Evolutionary conservation across 2,797 vertebrate species (phyloP).

Genomic region (Trachops cirrhosus): DNA sequence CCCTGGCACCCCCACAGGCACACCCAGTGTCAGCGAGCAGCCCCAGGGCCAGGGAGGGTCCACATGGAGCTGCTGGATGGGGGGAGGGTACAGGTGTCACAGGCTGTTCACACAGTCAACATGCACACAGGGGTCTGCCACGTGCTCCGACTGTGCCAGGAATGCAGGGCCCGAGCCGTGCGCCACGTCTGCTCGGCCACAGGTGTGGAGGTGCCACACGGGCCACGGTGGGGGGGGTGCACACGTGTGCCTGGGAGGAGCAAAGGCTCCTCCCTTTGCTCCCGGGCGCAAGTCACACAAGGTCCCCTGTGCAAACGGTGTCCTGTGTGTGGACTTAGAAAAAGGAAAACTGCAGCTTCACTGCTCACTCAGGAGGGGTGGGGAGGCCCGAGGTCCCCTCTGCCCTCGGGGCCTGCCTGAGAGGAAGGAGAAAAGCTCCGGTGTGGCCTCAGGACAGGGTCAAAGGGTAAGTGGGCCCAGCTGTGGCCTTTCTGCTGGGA

Average conservation of each 20-base stretch:
- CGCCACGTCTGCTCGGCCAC: background rate
- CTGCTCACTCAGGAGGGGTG: background rate
- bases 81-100: background rate
- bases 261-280: background rate
- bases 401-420: background rate
- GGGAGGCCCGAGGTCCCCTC: background rate
- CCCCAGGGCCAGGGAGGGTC: no score
- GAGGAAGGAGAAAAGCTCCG: background rate
- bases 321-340: background rate
- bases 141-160: accelerated
- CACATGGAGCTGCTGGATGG: accelerated
- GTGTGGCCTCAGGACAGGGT: background rate
- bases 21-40: background rate
- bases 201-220: accelerated
- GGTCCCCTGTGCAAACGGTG: background rate
- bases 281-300: accelerated
- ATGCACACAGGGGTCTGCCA: background rate
- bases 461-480: background rate
- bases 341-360: background rate
- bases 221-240: background rate
- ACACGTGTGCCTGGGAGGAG: background rate
- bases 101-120: background rate
- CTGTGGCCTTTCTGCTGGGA: background rate
- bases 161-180: background rate
- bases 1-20: background rate